Evolutionary conservation across 2,888 invertebrate species (phyloP), one percentile per base, ranked within the genome.

Genomic region (Coleophora deauratella): DNA sequence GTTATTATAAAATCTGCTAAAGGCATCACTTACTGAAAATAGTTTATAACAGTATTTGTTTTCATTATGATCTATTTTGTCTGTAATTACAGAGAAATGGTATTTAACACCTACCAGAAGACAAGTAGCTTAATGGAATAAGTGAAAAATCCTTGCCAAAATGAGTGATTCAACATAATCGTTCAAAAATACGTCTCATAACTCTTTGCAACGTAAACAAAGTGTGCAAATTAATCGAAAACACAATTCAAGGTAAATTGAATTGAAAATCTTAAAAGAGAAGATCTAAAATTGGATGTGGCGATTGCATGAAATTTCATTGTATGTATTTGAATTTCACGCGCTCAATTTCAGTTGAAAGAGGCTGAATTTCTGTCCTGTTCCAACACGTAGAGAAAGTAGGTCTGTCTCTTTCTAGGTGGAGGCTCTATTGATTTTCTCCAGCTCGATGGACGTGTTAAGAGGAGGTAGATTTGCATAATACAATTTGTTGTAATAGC

Each of bases 381-480:
- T 13, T 66, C 54, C 45, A 3, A 28, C 51, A 9, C 27, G 34
- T 2, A 14, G 1, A 7, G 12, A 10, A 11, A n/a, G 1, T 54
- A 43, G 33, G 2, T 9, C 50, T 40, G 11, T 72, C 66, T 50
- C 56, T 47, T 14, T 51, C 61, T 43, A 28, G 36, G 41, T 35
- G 41, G n/a, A n/a, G n/a, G n/a, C n/a, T n/a, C n/a, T n/a, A n/a
- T n/a, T n/a, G n/a, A n/a, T n/a, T n/a, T n/a, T n/a, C n/a, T n/a
- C n/a, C n/a, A n/a, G n/a, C n/a, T n/a, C n/a, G n/a, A n/a, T n/a
- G n/a, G 60, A 53, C 51, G 51, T 54, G 57, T 57, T 62, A 62
- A 61, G 59, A 63, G 63, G 54, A 51, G 21, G 21, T 21, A 21
- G 62, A 72, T 73, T 70, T 72, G 64, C 71, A 73, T 73, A 67